Conservation (phyloP, 2,113 vertebrate species). For the Enhydra lutris region DNA sequence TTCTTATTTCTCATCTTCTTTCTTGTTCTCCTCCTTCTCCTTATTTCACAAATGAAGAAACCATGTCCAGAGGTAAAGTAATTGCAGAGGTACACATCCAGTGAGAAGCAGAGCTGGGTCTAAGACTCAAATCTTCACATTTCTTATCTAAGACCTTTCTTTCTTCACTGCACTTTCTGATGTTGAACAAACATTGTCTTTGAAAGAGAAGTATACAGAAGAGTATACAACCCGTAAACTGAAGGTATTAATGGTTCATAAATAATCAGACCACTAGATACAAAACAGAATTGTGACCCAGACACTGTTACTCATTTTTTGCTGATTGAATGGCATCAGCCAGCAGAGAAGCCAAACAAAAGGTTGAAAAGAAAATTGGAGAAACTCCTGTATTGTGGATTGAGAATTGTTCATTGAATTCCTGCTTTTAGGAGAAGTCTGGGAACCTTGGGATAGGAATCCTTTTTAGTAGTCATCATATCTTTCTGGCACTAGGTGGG, state of each 20-base stretch:
- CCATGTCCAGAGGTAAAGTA: not conserved
- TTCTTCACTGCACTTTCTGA: not conserved
- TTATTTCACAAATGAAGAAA: not conserved
- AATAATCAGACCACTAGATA: not conserved
- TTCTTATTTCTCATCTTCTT: not conserved
- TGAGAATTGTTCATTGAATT: not conserved
- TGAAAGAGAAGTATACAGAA: not conserved
- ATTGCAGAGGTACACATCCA: not conserved
- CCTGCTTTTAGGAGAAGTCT: not conserved
- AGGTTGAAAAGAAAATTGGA: not conserved
- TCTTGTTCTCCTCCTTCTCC: not conserved
- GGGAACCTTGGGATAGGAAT: not conserved
- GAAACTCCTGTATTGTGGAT: not conserved
- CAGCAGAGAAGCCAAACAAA: conserved; percentile 36
- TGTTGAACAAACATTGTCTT: not conserved
- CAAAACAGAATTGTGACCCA: conserved; percentile 7
- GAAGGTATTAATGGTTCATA: conserved; percentile 1
- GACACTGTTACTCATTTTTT: not conserved
- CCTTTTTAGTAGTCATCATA: not conserved
- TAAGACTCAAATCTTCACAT: not conserved
- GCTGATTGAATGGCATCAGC: not conserved
- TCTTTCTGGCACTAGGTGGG: not conserved
- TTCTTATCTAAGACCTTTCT: not conserved
- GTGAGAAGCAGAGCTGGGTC: not conserved
- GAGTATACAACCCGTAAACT: not conserved